Conservation (phyloP, 2,888 invertebrate genomes). For the Cataglyphis albicans region DNA sequence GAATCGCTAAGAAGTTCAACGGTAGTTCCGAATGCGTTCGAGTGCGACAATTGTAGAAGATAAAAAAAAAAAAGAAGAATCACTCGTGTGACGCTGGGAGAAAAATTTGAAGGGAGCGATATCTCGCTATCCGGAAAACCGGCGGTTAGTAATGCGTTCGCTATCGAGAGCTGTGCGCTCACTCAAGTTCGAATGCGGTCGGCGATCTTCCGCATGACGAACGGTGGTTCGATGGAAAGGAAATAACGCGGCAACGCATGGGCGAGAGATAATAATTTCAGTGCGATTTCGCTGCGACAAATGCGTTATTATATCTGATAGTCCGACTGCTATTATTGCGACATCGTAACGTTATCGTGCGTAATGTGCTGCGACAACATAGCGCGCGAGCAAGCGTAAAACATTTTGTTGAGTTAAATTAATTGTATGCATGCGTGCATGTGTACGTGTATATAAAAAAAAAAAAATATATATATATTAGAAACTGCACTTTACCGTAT, state of each 20-base stretch:
- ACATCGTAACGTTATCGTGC: conserved; percentile 28
- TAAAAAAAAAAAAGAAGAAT: not conserved
- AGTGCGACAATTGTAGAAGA: conserved; percentile 42
- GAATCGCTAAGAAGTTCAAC: conserved; percentile 76
- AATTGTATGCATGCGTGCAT: conserved; percentile 13
- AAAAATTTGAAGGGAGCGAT: conserved; percentile 2
- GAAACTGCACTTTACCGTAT: not conserved
- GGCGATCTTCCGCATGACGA: conserved; percentile 52
- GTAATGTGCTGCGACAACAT: conserved; percentile 28
- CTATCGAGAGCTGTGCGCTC: conserved; percentile 25
- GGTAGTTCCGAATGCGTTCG: conserved; percentile 48
- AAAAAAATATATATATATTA: not conserved
- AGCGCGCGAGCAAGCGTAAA: conserved; percentile 16
- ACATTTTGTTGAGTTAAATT: conserved; percentile 8
- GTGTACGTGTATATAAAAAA: too few relatives aligned
- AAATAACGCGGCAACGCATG: conserved; percentile 44
- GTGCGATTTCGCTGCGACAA: conserved; percentile 38
- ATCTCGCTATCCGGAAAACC: conserved; percentile 39
- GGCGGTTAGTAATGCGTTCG: conserved; percentile 32
- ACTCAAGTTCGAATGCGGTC: conserved; percentile 30
- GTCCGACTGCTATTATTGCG: conserved; percentile 6
- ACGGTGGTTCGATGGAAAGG: conserved; percentile 46
- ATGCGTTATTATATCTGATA: conserved; percentile 46
- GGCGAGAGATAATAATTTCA: conserved; percentile 50
- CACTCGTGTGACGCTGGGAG: not conserved